These are phyloP conservation scores for Calliopsis andreniformis DNA, from an alignment of 1,140 invertebrate species.

Conservation along the genomic window DNA sequence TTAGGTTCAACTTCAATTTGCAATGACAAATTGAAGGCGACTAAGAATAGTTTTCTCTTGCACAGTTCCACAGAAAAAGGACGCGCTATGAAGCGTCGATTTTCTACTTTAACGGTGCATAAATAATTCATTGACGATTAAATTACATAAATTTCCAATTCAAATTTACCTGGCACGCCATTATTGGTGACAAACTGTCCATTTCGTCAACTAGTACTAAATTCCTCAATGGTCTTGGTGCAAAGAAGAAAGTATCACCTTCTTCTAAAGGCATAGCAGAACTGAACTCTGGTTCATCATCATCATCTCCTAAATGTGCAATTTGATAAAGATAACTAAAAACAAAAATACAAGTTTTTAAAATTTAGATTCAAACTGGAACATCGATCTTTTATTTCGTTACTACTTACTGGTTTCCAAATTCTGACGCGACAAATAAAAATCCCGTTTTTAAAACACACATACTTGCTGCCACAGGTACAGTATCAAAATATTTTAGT, in stretches of 20 bases:
- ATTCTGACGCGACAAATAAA: conserved; percentile 98
- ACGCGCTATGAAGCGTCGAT: conserved; percentile 37
- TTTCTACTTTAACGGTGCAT: conserved; percentile 72
- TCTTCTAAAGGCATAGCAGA: conserved; percentile 99
- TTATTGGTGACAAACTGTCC: conserved; percentile 97
- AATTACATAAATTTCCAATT: no score
- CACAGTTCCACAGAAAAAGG: conserved; percentile 70
- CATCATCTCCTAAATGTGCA: conserved; percentile 98
- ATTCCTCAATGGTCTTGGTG: conserved; percentile 95
- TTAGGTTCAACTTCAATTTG: conserved; percentile 76
- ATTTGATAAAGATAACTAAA: conserved; percentile 98
- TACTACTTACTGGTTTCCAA: conserved; percentile 98
- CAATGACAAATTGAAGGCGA: conserved; percentile 77
- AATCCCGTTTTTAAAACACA: conserved; percentile 99
- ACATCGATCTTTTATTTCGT: neutral
- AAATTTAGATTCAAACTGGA: neutral
- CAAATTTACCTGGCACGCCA: conserved; percentile 89
- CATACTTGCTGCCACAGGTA: conserved; percentile 97
- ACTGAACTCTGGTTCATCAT: conserved; percentile 99
- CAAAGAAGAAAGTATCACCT: conserved; percentile 99
- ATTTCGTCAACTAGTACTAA: conserved; percentile 99
- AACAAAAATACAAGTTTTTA: conserved; percentile 47
- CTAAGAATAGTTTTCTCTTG: conserved; percentile 73
- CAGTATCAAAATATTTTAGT: conserved; percentile 99
- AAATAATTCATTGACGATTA: neutral